phyloP scores from a whole-genome alignment of 2,797 vertebrate genomes.

The Pipistrellus nathusii region DNA sequence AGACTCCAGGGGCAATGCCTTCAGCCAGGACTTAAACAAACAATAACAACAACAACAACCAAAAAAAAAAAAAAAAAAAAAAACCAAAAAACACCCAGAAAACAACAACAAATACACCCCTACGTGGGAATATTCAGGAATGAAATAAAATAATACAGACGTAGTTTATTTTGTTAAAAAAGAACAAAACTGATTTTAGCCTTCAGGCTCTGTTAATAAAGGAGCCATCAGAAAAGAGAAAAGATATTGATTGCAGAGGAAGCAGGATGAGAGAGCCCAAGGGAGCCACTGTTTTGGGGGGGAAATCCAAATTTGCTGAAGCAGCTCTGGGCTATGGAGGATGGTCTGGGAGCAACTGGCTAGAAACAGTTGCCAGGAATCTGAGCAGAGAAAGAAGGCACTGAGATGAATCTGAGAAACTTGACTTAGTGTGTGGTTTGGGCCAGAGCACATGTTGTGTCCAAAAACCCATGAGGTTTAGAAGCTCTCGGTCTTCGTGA shows the following conservation, averaged over 20 bases:
- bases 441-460: not conserved
- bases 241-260: not conserved
- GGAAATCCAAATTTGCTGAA: not conserved
- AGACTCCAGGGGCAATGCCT: conserved; percentile 60
- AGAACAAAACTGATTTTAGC: not conserved
- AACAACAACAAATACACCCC: not conserved
- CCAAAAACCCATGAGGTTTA: not conserved
- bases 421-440: not conserved
- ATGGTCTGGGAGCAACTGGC: not conserved
- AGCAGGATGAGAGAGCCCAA: not conserved
- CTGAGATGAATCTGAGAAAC: not conserved
- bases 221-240: not conserved
- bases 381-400: not conserved
- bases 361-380: not conserved
- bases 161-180: conserved; percentile 64
- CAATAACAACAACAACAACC: not conserved
- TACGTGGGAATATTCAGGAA: conserved; percentile 55
- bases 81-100: not conserved
- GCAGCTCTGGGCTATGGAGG: not conserved
- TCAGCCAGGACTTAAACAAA: conserved; percentile 73
- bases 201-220: conserved; percentile 43
- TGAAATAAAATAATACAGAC: conserved; percentile 55
- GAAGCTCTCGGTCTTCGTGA: not conserved
- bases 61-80: not conserved
- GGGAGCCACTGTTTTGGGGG: not conserved